Percentiles rank a stretch among this genome's conserved stretches.
These are phyloP conservation scores for Globodera ellingtonae DNA, from an alignment of 1,140 invertebrate genomes.

Conservation along the genomic window DNA sequence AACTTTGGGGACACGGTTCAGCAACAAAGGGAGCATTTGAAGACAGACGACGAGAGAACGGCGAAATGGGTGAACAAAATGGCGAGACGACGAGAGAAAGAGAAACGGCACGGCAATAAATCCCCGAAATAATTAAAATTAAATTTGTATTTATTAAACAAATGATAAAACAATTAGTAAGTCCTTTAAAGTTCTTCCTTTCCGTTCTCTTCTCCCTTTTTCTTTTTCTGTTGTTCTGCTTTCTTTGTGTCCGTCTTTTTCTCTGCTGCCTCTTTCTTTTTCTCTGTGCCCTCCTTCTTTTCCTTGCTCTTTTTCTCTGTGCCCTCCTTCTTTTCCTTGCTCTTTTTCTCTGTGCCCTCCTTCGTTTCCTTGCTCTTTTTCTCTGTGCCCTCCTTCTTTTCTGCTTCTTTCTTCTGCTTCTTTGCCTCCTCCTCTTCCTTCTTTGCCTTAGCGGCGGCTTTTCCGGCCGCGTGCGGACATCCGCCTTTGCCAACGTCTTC, in stretches of 20 bases:
- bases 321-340: constrained; percentile 4
- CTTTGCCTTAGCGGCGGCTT: constrained; percentile 20
- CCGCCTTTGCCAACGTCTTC: constrained; percentile 29
- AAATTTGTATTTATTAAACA: neutral
- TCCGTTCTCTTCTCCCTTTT: constrained; percentile 28
- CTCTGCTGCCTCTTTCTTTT: constrained; percentile 23
- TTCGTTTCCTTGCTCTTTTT: constrained; percentile 46
- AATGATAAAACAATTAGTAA: neutral
- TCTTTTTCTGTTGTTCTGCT: constrained; percentile 26
- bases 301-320: constrained; percentile 22
- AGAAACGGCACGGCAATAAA: neutral
- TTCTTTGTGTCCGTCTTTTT: constrained; percentile 20
- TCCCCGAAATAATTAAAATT: neutral
- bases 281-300: constrained; percentile 34
- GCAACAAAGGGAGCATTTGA: constrained; percentile 12
- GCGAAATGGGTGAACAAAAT: too few species aligned
- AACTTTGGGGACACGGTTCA: neutral
- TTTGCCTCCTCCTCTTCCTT: constrained; percentile 27
- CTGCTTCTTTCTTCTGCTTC: neutral
- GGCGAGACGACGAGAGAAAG: neutral
- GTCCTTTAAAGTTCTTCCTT: neutral
- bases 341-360: constrained; percentile 23
- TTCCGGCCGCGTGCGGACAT: constrained; percentile 34
- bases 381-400: constrained; percentile 42
- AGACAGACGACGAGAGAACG: neutral